Percentiles rank a stretch among this genome's conserved stretches.
These are phyloP conservation scores for Falco punctatus DNA, from an alignment of 2,113 vertebrate species.

Conservation along the genomic window DNA sequence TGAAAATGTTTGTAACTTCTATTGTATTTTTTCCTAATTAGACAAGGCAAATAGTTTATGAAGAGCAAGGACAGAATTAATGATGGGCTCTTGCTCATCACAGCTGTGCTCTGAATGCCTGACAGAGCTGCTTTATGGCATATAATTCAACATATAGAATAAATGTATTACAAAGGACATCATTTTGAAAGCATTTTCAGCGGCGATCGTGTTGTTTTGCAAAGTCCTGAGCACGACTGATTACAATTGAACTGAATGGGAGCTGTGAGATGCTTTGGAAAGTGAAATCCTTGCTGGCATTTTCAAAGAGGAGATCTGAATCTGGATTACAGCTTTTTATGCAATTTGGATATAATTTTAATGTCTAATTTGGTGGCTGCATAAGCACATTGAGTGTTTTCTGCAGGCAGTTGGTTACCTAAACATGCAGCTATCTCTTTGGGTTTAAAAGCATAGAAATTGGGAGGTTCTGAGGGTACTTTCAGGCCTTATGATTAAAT, in stretches of 20 bases:
- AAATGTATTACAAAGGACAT: slow-evolving; percentile 33
- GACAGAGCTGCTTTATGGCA: slow-evolving; percentile 54
- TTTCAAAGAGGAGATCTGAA: slow-evolving; percentile 34
- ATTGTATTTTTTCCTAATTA: slow-evolving; percentile 63
- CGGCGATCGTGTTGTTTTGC: background rate
- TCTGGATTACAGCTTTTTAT: slow-evolving; percentile 47
- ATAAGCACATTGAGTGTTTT: background rate
- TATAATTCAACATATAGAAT: slow-evolving; percentile 70
- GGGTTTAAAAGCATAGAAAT: background rate
- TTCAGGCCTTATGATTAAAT: background rate
- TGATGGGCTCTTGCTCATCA: slow-evolving; percentile 41
- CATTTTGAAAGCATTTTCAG: slow-evolving; percentile 42
- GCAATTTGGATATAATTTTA: slow-evolving; percentile 48
- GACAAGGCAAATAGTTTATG: slow-evolving; percentile 59
- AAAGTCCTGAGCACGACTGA: slow-evolving; percentile 34
- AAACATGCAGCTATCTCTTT: background rate
- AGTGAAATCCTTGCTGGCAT: slow-evolving; percentile 37
- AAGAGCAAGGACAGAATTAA: slow-evolving; percentile 68
- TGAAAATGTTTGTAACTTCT: slow-evolving; percentile 60
- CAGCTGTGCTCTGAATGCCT: slow-evolving; percentile 61
- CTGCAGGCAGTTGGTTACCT: slow-evolving; percentile 30
- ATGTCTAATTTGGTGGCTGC: slow-evolving; percentile 40
- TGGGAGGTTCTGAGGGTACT: background rate
- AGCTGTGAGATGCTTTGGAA: slow-evolving; percentile 43
- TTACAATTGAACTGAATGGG: slow-evolving; percentile 50